A percentile compares a stretch with the other conserved stretches of the same genome.
Evolutionary conservation across 2,888 invertebrate genomes (phyloP).

Genomic region (Phalera bucephala): DNA sequence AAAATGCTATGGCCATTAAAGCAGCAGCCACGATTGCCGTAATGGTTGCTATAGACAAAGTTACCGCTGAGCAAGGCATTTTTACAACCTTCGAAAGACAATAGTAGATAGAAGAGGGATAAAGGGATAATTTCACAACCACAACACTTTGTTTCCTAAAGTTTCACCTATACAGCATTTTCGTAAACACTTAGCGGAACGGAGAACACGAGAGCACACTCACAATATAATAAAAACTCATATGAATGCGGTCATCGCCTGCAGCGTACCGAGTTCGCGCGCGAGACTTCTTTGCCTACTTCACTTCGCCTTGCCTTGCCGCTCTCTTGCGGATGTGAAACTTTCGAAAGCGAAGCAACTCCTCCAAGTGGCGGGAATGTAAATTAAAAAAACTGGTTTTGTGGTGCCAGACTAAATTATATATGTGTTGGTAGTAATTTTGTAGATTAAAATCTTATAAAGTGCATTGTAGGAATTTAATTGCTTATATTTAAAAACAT

Average conservation of each 20-base stretch:
- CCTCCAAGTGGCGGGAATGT: slow-evolving; percentile 80
- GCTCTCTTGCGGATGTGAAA: slow-evolving; percentile 83
- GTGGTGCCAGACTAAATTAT: slow-evolving; percentile 42
- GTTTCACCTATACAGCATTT: slow-evolving; percentile 81
- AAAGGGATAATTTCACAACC: slow-evolving; percentile 65
- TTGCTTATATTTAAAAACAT: too few relatives aligned
- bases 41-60: slow-evolving; percentile 97
- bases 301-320: slow-evolving; percentile 66
- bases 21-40: slow-evolving; percentile 97
- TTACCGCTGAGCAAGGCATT: slow-evolving; percentile 97
- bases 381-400: slow-evolving; percentile 68
- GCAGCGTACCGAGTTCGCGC: slow-evolving; percentile 79
- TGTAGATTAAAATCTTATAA: too few relatives aligned
- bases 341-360: slow-evolving; percentile 79
- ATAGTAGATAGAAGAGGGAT: slow-evolving; percentile 51
- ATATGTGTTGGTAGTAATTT: too few relatives aligned
- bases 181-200: slow-evolving; percentile 74
- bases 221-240: slow-evolving; percentile 75
- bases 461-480: too few relatives aligned
- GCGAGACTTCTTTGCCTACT: slow-evolving; percentile 78
- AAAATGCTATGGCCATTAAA: slow-evolving; percentile 95
- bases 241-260: slow-evolving; percentile 82
- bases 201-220: slow-evolving; percentile 78
- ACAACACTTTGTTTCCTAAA: slow-evolving; percentile 66
- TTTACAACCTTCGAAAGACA: slow-evolving; percentile 72